Conservation (phyloP, 1,140 invertebrate species). For the Globodera rostochiensis region DNA sequence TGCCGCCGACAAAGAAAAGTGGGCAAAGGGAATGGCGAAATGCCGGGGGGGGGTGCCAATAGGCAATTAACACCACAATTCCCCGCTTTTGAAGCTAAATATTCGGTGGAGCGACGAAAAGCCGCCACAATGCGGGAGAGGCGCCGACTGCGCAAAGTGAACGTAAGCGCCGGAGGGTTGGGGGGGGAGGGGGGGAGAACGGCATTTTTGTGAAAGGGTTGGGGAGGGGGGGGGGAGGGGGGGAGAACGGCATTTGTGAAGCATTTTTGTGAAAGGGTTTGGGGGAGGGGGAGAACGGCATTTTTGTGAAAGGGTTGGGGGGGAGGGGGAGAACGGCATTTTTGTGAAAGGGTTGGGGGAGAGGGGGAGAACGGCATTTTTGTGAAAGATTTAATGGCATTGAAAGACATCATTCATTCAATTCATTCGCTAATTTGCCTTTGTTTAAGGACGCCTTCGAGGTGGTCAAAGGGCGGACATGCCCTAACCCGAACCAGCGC, state of each 20-base stretch:
- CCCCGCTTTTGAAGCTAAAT: slow-evolving; percentile 72
- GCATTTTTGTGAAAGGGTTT: no score
- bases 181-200: no score
- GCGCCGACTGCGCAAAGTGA: slow-evolving; percentile 88
- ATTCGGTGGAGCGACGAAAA: slow-evolving; percentile 89
- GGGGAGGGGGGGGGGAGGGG: no score
- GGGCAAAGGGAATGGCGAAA: background rate
- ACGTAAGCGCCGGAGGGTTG: slow-evolving; percentile 67
- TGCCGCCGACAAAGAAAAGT: slow-evolving; percentile 22
- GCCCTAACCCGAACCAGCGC: slow-evolving; percentile 89
- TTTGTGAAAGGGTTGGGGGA: no score
- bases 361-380: no score
- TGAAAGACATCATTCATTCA: background rate
- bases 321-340: no score
- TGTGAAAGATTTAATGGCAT: background rate
- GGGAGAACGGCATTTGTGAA: background rate
- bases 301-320: background rate
- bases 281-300: no score
- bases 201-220: background rate
- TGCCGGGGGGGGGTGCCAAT: background rate
- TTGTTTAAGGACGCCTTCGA: slow-evolving; percentile 82
- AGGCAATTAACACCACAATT: slow-evolving; percentile 77
- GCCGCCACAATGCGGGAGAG: slow-evolving; percentile 92
- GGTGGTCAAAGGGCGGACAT: slow-evolving; percentile 84
- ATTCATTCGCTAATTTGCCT: background rate